Evolutionary conservation across 2,888 invertebrate species (phyloP), one percentile per base, ranked within the genome.

Genomic region (Cryptocephalus primarius): DNA sequence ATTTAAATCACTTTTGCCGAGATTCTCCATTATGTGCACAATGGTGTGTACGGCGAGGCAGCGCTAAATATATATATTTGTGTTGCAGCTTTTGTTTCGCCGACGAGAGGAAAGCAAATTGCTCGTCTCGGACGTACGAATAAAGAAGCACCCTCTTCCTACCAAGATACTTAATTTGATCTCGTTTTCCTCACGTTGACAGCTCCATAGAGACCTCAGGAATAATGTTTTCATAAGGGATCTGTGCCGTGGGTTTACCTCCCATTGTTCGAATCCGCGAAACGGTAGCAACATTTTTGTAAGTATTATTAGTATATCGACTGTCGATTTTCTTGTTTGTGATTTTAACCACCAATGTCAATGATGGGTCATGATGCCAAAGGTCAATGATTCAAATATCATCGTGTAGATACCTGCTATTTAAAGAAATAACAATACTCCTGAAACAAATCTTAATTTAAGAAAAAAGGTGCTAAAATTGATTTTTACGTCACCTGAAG

Each of bases 1-100:
- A 53, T 53, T 48, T 49, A 52, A 55, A 55, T 53, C 50, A 50
- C 54, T 52, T 50, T 50, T 44, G 50, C 34, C 44, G 46, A 43
- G 47, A 48, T 40, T 46, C 44, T 44, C 42, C 44, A 52, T 50
- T 47, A 47, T 45, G 46, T 46, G 42, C 45, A 46, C 44, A 46
- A 51, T 48, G 45, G 44, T 47, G 44, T 47, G 47, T 47, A 49
- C 47, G 49, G 42, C 47, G 44, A 44, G 39, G 44, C 14, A 34
- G 22, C 34, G 44, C 45, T 45, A 49, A 49, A 47, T 32, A 47
- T 49, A 49, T 47, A 47, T 49, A 47, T 49, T 49, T 49, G 49
- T 45, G 47, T 49, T 42, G 48, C 45, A 42, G 47, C 49, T 49
- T 22, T 49, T 49, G 47, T 49, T 47, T 49, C 42, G 12, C 40